Evolutionary conservation across 2,113 vertebrate species (phyloP).

Genomic region (Rhipidura dahli): DNA sequence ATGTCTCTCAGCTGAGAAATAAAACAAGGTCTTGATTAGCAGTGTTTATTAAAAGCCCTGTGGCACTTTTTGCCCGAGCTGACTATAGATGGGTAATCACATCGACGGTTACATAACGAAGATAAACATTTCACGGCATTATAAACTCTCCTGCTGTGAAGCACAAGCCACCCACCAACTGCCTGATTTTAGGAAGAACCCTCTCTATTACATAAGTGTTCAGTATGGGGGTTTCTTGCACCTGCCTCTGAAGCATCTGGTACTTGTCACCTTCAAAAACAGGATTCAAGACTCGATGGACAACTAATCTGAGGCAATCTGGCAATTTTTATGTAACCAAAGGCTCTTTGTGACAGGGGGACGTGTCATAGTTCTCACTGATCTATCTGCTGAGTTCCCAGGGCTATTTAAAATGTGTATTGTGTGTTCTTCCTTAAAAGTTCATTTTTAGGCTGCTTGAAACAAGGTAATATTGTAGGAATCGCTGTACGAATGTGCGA

Average conservation of each 20-base stretch:
- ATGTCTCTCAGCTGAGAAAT: conserved; percentile 21
- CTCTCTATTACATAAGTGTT: conserved; percentile 68
- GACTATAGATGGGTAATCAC: conserved; percentile 48
- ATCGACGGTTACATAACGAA: conserved; percentile 26
- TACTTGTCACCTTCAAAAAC: conserved; percentile 65
- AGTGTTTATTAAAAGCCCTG: conserved; percentile 46
- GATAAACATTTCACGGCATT: conserved; percentile 57
- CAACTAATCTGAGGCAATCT: conserved; percentile 38
- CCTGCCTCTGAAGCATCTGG: conserved; percentile 71
- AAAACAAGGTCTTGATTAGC: conserved; percentile 20
- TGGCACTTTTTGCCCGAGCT: conserved; percentile 25
- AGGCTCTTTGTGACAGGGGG: not conserved
- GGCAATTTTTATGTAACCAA: conserved; percentile 45
- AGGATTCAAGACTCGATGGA: conserved; percentile 43
- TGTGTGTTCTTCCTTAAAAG: conserved; percentile 37
- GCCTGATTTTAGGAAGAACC: conserved; percentile 67
- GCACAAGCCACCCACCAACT: conserved; percentile 62
- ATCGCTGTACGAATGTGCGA: conserved; percentile 33
- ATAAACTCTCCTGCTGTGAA: conserved; percentile 64
- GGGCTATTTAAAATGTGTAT: conserved; percentile 28
- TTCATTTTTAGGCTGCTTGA: conserved; percentile 1
- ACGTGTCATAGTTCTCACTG: not conserved
- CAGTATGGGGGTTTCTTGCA: conserved; percentile 67
- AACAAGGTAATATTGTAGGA: conserved; percentile 1
- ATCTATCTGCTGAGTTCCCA: not conserved